phyloP scores from a whole-genome alignment of 2,797 vertebrate genomes.

The Botia almorhae region DNA sequence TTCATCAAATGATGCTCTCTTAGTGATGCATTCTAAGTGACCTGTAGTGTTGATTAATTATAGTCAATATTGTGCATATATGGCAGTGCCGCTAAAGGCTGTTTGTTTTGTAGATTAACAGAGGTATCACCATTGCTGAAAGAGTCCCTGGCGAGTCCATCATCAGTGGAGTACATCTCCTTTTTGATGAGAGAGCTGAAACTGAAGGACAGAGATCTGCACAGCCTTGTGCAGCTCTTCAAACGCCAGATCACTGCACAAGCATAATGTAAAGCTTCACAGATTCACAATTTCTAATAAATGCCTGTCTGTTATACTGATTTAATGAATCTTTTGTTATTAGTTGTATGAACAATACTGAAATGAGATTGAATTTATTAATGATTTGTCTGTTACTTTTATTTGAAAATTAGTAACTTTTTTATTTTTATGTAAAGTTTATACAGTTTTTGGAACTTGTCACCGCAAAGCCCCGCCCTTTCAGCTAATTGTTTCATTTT shows the following conservation, averaged over 20 bases:
- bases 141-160: slow-evolving; percentile 63
- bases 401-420: too few species aligned
- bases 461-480: too few species aligned
- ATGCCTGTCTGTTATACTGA: not conserved
- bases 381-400: too few species aligned
- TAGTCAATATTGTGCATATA: not conserved
- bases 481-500: too few species aligned
- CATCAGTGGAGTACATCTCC: slow-evolving; percentile 69
- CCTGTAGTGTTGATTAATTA: not conserved
- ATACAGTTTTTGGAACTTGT: too few species aligned
- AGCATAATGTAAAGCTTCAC: slow-evolving; percentile 31
- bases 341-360: not conserved
- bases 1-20: too few species aligned
- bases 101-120: slow-evolving; percentile 68
- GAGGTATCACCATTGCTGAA: slow-evolving; percentile 70
- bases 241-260: slow-evolving; percentile 53
- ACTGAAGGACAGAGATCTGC: slow-evolving; percentile 71
- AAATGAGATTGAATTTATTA: not conserved
- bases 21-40: too few species aligned
- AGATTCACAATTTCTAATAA: slow-evolving; percentile 2
- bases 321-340: not conserved
- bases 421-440: too few species aligned
- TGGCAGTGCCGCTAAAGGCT: not conserved
- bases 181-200: slow-evolving; percentile 70
- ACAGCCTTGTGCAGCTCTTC: slow-evolving; percentile 67